phyloP scores from a whole-genome alignment of 2,888 invertebrate species.

The Drosophila kuntzei region DNA sequence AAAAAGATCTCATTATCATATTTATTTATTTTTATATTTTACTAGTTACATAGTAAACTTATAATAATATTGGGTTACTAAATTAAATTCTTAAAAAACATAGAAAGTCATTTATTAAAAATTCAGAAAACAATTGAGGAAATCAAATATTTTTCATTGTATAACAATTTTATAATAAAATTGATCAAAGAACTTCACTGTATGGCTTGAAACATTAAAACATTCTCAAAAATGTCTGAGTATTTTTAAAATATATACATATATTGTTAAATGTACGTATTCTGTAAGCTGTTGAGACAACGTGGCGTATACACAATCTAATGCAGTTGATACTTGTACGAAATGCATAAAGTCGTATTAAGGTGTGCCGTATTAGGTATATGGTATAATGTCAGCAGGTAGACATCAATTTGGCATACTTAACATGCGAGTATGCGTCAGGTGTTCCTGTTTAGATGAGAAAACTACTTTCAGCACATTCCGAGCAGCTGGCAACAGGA shows the following conservation, averaged over 20 bases:
- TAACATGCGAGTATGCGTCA: constrained; percentile 58
- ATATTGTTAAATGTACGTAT: not conserved
- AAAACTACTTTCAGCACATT: constrained; percentile 58
- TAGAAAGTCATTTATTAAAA: too few species aligned
- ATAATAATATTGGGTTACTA: too few species aligned
- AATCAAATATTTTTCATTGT: too few species aligned
- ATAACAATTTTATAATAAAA: too few species aligned
- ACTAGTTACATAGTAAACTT: too few species aligned
- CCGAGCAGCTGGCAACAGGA: constrained; percentile 47
- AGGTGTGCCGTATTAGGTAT: constrained; percentile 11
- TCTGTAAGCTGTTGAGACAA: constrained; percentile 1
- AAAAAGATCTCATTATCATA: not conserved
- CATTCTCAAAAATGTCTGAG: too few species aligned
- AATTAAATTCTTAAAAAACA: too few species aligned
- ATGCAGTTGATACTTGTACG: constrained; percentile 17
- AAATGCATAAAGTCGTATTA: constrained; percentile 9
- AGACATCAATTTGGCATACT: constrained; percentile 64
- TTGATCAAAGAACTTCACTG: too few species aligned
- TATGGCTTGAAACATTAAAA: too few species aligned
- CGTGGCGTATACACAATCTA: constrained; percentile 35
- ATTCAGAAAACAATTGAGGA: too few species aligned
- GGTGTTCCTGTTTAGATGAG: constrained; percentile 47
- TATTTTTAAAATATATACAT: too few species aligned
- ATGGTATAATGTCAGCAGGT: not conserved
- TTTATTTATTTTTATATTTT: not conserved